A percentile compares a stretch with the other conserved stretches of the same genome.
Conservation (phyloP, 2,797 vertebrate genomes). For the Gymnothorax javanicus region DNA sequence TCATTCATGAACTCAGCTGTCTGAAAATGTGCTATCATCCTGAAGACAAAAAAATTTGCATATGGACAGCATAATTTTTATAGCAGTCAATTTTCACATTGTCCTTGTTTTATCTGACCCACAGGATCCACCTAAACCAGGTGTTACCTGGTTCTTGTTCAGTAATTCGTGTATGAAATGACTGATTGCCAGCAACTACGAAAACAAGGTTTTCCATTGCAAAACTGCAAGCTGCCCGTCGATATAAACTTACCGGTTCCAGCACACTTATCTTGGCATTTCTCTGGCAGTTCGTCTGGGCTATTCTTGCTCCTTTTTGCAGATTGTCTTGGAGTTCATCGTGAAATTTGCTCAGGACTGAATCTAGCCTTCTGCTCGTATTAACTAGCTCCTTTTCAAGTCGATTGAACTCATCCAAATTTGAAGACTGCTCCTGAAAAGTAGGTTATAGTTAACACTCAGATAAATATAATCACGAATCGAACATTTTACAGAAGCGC, state of each 20-base stretch:
- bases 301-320: not conserved
- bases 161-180: not conserved
- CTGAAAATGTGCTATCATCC: too few species aligned
- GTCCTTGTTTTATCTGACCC: too few species aligned
- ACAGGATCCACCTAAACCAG: too few species aligned
- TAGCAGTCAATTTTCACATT: too few species aligned
- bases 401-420: not conserved
- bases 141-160: not conserved
- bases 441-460: not conserved
- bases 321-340: not conserved
- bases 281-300: not conserved
- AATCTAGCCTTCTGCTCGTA: not conserved
- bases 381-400: not conserved
- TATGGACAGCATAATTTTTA: too few species aligned
- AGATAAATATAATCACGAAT: not conserved
- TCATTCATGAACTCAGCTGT: too few species aligned
- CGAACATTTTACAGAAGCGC: not conserved
- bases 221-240: not conserved
- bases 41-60: too few species aligned
- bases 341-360: not conserved
- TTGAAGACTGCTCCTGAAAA: constrained; percentile 8
- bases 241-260: constrained; percentile 13
- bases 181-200: too few species aligned
- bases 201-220: too few species aligned
- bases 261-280: constrained; percentile 4